A percentile compares a stretch with the other conserved stretches of the same genome.
phyloP scores from a whole-genome alignment of 2,113 vertebrate genomes.

The Myocastor coypus region DNA sequence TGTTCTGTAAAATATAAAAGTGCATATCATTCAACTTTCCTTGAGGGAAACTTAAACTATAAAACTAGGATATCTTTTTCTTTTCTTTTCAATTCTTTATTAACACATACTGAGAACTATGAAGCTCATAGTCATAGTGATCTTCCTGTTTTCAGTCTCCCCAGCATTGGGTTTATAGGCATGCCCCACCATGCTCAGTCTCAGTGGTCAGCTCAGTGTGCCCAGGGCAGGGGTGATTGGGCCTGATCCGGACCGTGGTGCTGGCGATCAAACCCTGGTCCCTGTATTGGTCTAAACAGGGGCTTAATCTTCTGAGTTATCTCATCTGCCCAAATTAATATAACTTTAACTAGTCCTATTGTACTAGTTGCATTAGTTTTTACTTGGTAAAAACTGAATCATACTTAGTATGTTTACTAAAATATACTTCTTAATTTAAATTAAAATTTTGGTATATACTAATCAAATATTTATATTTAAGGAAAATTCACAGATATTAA shows the following conservation, averaged over 20 bases:
- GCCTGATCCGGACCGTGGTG: no score
- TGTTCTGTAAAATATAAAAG: not conserved
- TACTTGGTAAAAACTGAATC: not conserved
- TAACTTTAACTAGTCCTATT: not conserved
- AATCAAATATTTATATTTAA: conserved; percentile 19
- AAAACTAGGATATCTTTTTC: not conserved
- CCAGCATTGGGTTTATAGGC: no score
- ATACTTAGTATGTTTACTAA: not conserved
- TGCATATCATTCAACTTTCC: not conserved
- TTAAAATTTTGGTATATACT: not conserved
- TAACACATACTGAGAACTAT: no score
- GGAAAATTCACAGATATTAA: not conserved
- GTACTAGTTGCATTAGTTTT: not conserved
- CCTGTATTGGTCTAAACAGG: no score
- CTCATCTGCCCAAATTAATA: not conserved
- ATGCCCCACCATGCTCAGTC: no score
- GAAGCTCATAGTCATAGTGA: no score
- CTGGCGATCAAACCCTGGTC: no score
- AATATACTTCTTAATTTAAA: not conserved
- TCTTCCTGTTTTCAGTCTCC: no score
- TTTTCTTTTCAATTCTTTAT: no score
- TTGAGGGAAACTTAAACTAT: not conserved
- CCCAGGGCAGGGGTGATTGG: no score
- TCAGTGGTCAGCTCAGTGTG: no score
- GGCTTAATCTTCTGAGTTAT: no score